phyloP scores from a whole-genome alignment of 2,113 vertebrate genomes.

The Sakesphorus luctuosus region DNA sequence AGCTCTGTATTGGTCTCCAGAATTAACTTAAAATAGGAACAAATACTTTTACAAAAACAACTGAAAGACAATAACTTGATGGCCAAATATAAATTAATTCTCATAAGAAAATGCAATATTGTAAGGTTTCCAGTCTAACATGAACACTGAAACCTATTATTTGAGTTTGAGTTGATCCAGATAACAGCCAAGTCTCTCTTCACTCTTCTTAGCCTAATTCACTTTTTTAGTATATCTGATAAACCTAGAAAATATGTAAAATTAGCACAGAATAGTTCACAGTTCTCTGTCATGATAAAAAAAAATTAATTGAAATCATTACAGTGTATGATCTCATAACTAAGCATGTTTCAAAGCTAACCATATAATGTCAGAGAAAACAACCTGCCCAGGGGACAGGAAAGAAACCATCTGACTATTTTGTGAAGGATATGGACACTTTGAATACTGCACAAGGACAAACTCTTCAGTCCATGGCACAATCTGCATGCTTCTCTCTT shows the following conservation, averaged over 20 bases:
- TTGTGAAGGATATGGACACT: not conserved
- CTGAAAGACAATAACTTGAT: not conserved
- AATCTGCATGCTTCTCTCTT: not conserved
- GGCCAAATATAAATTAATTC: not conserved
- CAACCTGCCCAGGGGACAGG: not conserved
- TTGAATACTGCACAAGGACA: not conserved
- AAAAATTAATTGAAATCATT: not conserved
- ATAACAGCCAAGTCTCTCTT: not conserved
- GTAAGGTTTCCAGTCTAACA: not conserved
- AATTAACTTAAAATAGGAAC: not conserved
- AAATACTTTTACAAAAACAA: not conserved
- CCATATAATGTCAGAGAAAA: not conserved
- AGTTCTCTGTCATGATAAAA: not conserved
- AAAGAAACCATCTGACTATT: not conserved
- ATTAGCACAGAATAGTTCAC: not conserved
- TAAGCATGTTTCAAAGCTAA: not conserved
- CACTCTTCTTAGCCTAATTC: not conserved
- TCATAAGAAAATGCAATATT: not conserved
- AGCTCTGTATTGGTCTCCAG: not conserved
- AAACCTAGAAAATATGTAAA: not conserved
- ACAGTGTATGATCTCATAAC: fast-evolving
- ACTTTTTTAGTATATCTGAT: not conserved
- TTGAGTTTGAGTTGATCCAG: not conserved
- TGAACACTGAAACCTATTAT: not conserved
- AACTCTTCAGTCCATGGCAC: not conserved